These are phyloP conservation scores for Melopsittacus undulatus DNA, from an alignment of 2,797 vertebrate genomes.

Conservation along the genomic window DNA sequence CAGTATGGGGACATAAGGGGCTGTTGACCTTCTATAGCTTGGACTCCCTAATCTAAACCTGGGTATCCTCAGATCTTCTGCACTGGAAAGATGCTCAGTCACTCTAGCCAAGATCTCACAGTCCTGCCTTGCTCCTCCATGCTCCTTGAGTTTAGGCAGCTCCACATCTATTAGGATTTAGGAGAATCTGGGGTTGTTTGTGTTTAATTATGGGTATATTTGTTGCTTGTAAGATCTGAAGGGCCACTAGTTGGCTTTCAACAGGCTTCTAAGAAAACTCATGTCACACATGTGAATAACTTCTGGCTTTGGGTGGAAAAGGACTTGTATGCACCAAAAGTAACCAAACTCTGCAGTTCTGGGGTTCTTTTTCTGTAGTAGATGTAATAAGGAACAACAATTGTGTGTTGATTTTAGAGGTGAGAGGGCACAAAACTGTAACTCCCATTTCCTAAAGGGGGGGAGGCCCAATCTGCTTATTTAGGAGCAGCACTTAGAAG, in stretches of 20 bases:
- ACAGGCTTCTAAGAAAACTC: not conserved
- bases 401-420: not conserved
- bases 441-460: not conserved
- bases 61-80: not conserved
- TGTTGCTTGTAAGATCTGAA: conserved; percentile 21
- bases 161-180: conserved; percentile 27
- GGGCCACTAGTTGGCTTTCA: conserved; percentile 3
- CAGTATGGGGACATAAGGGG: not conserved
- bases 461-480: not conserved
- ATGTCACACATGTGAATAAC: not conserved
- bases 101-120: not conserved
- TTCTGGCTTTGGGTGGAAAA: not conserved
- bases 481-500: not conserved
- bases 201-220: conserved; percentile 25
- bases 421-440: not conserved
- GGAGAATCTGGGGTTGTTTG: conserved; percentile 1
- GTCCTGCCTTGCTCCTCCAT: not conserved
- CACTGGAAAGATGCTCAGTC: not conserved
- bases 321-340: not conserved
- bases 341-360: not conserved
- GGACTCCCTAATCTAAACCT: not conserved
- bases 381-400: not conserved
- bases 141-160: not conserved
- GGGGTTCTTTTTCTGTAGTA: not conserved
- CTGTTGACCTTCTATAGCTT: not conserved